Evolutionary conservation across 2,113 vertebrate genomes (phyloP), one percentile per base, ranked within the genome.

Genomic region (Urocolius indicus): DNA sequence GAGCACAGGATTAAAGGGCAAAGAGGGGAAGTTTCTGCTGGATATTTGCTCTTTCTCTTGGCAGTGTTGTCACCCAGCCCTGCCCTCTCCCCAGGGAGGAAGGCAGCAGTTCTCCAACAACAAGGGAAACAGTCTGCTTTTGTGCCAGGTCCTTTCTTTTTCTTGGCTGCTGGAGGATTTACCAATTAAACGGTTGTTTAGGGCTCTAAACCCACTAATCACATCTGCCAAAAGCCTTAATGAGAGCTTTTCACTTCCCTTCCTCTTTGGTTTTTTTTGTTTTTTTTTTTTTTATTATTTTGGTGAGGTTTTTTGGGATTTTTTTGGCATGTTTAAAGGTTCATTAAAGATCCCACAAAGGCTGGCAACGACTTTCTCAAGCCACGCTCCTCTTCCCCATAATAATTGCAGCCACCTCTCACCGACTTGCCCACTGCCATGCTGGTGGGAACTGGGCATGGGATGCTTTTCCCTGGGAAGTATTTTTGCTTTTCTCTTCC

Each of bases 171-270:
- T 0, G 4, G 49, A 91, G 93, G 69, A 79, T 83, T 96, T 91
- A 71, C 96, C 87, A 86, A 83, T 94, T 94, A 94, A 96, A 79
- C 2, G 68, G 85, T 90, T 95, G 94, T 96, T 95, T 75, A 73
- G 89, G 73, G 61, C 87, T 96, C 61, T 78, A 75, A 94, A 96
- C 62, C 90, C 82, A 30, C 94, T 92, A 90, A 97, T 97, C 95
- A 94, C 75, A 96, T 83, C 95, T 97, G 97, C 97, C 96, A 97
- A 82, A 93, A 95, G 36, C 85, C 45, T 96, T 95, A 87, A 95
- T 88, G 91, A 96, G 94, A 67, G 71, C 81, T 96, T 97, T 96
- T 74, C 72, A 89, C 27, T 58, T 36, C 15, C 86, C n/a, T 94
- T 95, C 87, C 90, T 52, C 93, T 95, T 93, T 59, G 36, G 3